Conservation (phyloP, 2,888 invertebrate species). For the Caenorhabditis panamensis region DNA sequence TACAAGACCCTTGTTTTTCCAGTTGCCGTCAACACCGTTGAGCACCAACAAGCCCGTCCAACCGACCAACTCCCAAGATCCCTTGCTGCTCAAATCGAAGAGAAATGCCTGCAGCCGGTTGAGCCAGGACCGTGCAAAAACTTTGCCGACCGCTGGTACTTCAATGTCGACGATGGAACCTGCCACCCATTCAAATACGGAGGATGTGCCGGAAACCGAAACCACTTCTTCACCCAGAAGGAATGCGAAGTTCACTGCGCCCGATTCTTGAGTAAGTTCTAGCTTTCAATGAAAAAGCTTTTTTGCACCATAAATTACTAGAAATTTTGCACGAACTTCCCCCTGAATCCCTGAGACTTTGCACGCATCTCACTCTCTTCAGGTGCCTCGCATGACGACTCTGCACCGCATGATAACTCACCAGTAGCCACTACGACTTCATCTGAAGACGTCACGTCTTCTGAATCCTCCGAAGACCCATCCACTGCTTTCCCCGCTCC, state of each 20-base stretch:
- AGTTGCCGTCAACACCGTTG: constrained; percentile 48
- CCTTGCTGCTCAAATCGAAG: constrained; percentile 67
- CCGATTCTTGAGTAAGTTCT: constrained; percentile 77
- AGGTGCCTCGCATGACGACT: constrained; percentile 48
- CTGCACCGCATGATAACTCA: constrained; percentile 51
- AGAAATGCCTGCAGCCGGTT: constrained; percentile 80
- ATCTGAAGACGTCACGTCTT: constrained; percentile 1
- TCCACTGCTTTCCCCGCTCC: constrained; percentile 42
- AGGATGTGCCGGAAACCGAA: constrained; percentile 80
- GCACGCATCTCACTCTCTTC: constrained; percentile 30
- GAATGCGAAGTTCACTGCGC: constrained; percentile 81
- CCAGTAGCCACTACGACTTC: constrained; percentile 15
- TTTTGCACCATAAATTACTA: constrained; percentile 17
- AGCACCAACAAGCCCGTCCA: constrained; percentile 31
- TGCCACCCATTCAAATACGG: constrained; percentile 81
- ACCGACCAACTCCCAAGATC: constrained; percentile 49
- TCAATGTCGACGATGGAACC: constrained; percentile 74
- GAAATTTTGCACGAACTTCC: not conserved
- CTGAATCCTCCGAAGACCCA: constrained; percentile 10
- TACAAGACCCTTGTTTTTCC: constrained; percentile 4
- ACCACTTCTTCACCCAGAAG: constrained; percentile 80
- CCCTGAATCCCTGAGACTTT: constrained; percentile 7
- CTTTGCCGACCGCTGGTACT: constrained; percentile 80
- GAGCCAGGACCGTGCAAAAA: constrained; percentile 81
- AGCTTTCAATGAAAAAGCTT: constrained; percentile 8